Conservation (phyloP, 1,140 invertebrate genomes). For the Drosophila pandora region DNA sequence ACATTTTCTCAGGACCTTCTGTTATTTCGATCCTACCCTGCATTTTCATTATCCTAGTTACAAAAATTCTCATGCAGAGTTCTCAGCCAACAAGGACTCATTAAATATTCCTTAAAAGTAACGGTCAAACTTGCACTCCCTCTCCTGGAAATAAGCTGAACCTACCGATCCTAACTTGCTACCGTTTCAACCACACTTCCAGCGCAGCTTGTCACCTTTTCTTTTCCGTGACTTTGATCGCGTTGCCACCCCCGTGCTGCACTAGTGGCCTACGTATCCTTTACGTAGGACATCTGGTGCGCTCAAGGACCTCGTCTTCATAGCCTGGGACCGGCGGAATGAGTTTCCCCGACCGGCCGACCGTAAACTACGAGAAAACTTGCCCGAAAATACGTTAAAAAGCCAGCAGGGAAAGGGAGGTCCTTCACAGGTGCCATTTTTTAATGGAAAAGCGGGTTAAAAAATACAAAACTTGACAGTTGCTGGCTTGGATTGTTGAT, state of each 20-base stretch:
- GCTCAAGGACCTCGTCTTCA: constrained; percentile 53
- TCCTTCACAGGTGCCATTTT: constrained; percentile 47
- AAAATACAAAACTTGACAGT: background rate
- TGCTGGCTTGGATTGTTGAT: constrained; percentile 20
- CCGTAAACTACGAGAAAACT: constrained; percentile 64
- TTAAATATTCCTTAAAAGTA: constrained; percentile 41
- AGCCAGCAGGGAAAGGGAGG: constrained; percentile 11
- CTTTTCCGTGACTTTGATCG: constrained; percentile 16
- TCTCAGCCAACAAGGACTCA: constrained; percentile 16
- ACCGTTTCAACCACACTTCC: constrained; percentile 28
- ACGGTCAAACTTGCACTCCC: constrained; percentile 21
- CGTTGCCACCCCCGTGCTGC: constrained; percentile 42
- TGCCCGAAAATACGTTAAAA: constrained; percentile 67
- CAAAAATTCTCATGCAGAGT: constrained; percentile 25
- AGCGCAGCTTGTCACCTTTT: constrained; percentile 27
- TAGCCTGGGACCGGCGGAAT: constrained; percentile 10
- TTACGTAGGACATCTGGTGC: constrained; percentile 29
- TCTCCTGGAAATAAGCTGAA: constrained; percentile 1
- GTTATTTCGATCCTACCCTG: too few relatives aligned
- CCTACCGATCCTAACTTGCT: constrained; percentile 23
- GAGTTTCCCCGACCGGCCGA: constrained; percentile 46
- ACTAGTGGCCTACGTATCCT: constrained; percentile 23
- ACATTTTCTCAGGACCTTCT: too few relatives aligned
- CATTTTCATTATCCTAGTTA: constrained; percentile 32
- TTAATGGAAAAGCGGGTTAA: constrained; percentile 16